These are phyloP conservation scores for Halichoeres trimaculatus DNA, from an alignment of 2,113 vertebrate species.

Conservation along the genomic window DNA sequence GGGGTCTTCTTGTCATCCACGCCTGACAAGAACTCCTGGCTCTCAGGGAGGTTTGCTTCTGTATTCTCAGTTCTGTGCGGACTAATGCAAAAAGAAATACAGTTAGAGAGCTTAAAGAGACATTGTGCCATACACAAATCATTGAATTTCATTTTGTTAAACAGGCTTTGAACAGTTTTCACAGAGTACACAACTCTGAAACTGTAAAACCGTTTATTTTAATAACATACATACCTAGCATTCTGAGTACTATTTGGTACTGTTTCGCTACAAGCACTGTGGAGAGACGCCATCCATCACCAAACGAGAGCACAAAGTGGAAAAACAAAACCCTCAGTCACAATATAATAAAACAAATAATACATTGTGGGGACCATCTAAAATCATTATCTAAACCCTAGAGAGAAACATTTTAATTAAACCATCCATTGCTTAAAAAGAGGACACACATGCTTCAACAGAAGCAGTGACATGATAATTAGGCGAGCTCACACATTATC, in stretches of 20 bases:
- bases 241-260: slow-evolving; percentile 79
- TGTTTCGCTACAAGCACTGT: slow-evolving; percentile 72
- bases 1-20: slow-evolving; percentile 88
- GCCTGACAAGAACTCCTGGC: slow-evolving; percentile 88
- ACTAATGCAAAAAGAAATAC: slow-evolving; percentile 47
- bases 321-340: slow-evolving; percentile 71
- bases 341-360: slow-evolving; percentile 49
- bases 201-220: not conserved
- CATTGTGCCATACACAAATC: not conserved
- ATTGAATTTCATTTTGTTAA: not conserved
- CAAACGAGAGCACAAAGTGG: slow-evolving; percentile 75
- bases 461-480: slow-evolving; percentile 43
- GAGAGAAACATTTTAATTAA: slow-evolving; percentile 48
- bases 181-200: not conserved
- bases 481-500: slow-evolving; percentile 19
- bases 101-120: slow-evolving; percentile 6
- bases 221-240: slow-evolving; percentile 73
- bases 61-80: slow-evolving; percentile 84
- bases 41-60: slow-evolving; percentile 80
- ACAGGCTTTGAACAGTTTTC: too few relatives aligned
- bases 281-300: slow-evolving; percentile 67
- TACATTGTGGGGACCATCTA: slow-evolving; percentile 9
- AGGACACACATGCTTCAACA: slow-evolving; percentile 5
- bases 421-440: slow-evolving; percentile 29
- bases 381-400: slow-evolving; percentile 13